Base-by-base conservation (phyloP, 1,140 invertebrate species). In the Mizuhopecten yessoensis region DNA sequence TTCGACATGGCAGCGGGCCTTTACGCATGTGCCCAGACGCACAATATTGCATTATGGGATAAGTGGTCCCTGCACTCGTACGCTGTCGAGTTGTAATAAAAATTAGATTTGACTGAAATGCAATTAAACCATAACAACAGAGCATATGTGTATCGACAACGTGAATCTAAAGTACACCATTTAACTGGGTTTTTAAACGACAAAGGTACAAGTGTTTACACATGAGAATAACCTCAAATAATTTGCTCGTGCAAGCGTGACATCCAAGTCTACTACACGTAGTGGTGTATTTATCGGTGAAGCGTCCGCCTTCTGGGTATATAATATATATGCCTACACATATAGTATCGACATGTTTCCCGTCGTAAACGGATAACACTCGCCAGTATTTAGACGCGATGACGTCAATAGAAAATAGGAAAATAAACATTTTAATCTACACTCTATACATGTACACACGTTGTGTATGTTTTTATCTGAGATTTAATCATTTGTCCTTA, bases 21-120 rank as follows among this genome's bases (percentile, higher is more conserved):
- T 87, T 91, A 91, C 92, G 92, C 93, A 93, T 93, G 92, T 94
- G 93, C 89, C 86, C 49, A 91, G 90, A 88, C 90, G 88, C 89
- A 91, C 89, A 89, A 90, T 57, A 90, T 89, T 92, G 93, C 91
- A 94, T 94, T 94, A 92, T 94, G 93, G 93, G 91, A 91, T 91
- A 91, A 36, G 17, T 33, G 57, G 91, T 34, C 86, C 34, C 89
- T 91, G 86, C 88, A 91, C 91, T 86, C 34, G 49, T 75, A 75
- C 57, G 57, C 57, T 75, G 29, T 75, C 42, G 57, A 75, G 57
- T 75, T 75, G 57, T 75, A 75, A 29, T 75, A 75, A 75, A 75
- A 75, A 75, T 29, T 29, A 75, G 57, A 75, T 75, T 75, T n/a
- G n/a, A 75, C 57, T 75, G 23, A 75, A 75, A 29, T 75, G 57